phyloP scores from a whole-genome alignment of 2,113 vertebrate genomes.

The Austrofundulus limnaeus region DNA sequence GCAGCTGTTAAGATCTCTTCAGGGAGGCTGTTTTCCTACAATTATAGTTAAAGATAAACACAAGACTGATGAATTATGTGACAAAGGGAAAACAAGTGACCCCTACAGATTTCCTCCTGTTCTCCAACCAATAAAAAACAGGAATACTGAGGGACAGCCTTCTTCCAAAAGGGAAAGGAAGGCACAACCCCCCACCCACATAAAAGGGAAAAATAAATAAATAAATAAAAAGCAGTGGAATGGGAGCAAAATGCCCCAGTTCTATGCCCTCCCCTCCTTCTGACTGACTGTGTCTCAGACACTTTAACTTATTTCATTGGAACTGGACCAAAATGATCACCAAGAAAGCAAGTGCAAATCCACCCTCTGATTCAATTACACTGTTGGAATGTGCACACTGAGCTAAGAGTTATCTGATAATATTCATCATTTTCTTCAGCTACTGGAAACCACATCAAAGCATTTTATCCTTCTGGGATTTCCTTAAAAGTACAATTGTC shows the following conservation, averaged over 20 bases:
- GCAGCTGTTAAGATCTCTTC: conserved; percentile 42
- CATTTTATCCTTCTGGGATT: neutral
- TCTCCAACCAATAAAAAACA: conserved; percentile 20
- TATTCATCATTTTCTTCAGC: neutral
- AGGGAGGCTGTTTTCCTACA: conserved; percentile 14
- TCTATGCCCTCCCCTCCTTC: conserved; percentile 34
- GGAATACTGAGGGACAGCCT: no score
- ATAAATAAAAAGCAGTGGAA: conserved; percentile 14
- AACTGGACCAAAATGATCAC: conserved; percentile 35
- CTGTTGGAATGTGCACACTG: conserved; percentile 8
- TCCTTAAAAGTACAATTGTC: conserved; percentile 26
- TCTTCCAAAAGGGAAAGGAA: conserved; percentile 18
- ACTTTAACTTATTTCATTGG: conserved; percentile 16
- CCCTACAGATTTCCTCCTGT: conserved; percentile 36
- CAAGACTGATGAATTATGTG: conserved; percentile 42
- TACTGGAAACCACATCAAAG: conserved; percentile 6
- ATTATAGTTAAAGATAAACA: neutral
- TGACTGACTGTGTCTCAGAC: conserved; percentile 12
- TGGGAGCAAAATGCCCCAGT: conserved; percentile 12
- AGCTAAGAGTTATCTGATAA: conserved; percentile 1
- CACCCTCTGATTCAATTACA: conserved; percentile 22
- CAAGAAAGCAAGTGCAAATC: conserved; percentile 18
- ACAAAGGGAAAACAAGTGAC: conserved; percentile 33
- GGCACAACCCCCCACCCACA: neutral
- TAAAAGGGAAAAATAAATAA: neutral